Base-by-base conservation (phyloP, 2,888 invertebrate genomes). In the Steromphala cineraria region DNA sequence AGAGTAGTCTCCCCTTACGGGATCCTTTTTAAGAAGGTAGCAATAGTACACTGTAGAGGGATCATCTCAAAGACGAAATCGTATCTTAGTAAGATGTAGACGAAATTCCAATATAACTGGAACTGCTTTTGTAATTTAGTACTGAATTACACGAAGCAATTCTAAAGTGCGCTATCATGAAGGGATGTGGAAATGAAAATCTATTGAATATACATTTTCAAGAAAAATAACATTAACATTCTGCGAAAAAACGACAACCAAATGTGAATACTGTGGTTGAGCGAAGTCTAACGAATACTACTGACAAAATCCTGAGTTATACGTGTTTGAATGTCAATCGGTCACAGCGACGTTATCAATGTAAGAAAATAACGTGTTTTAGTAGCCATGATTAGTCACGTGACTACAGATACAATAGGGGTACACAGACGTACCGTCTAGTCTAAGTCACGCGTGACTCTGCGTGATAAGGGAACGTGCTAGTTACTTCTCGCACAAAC, bases 221-320 rank as follows among this genome's bases (percentile, higher is more conserved):
- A 28, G 62, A 28, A 62, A 62, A 62, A 28, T 62, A 62, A 62
- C 62, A 62, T 46, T 46, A 62, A 62, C 28, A 62, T 62, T 62
- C 62, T 62, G 62, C 28, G 62, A 62, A 46, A 56, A 28, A 62
- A 62, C 28, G 62, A 62, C 62, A 62, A 62, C 24, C 62, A 62
- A 62, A 62, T 28, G 62, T 28, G 28, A 28, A 62, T 62, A 28
- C 28, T 62, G 28, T 62, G 28, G 21, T 28, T 62, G 62, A 28
- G 62, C 28, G 28, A 62, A 28, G 28, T 62, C 24, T 28, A 62
- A 28, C 28, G 24, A 62, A 62, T 28, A 62, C 62, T 62, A 62
- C 62, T 28, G 62, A 62, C 62, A 62, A 62, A 62, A 62, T 62
- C 62, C 62, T 62, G 62, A 62, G 62, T 28, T 62, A 62, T 28